A percentile compares a stretch with the other conserved stretches of the same genome.
Evolutionary conservation across 2,113 vertebrate genomes (phyloP).

Genomic region (Rhizomys pruinosus): DNA sequence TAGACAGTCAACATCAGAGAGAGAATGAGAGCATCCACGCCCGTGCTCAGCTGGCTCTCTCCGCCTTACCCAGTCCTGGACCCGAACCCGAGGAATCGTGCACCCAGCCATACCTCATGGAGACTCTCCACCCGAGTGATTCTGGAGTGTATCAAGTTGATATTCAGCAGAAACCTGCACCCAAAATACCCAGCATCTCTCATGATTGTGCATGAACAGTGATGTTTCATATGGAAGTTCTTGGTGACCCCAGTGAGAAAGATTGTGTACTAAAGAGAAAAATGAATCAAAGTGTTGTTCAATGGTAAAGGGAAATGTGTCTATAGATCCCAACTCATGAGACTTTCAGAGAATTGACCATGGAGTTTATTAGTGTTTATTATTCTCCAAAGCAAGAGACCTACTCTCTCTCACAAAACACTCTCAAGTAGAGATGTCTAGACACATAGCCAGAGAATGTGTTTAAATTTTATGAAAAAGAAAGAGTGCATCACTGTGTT

Average conservation of each 20-base stretch:
- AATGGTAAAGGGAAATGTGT: neutral
- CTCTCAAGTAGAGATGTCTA: neutral
- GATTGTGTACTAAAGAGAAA: neutral
- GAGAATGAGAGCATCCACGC: too few relatives aligned
- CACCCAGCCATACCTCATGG: too few relatives aligned
- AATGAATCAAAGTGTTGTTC: neutral
- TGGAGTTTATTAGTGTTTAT: neutral
- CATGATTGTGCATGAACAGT: neutral
- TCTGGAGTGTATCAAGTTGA: neutral
- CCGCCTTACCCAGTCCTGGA: neutral
- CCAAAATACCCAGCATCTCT: neutral
- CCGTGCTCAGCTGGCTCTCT: neutral
- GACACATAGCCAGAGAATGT: neutral
- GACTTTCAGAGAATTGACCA: neutral
- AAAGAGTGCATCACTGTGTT: neutral
- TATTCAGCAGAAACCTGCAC: too few relatives aligned
- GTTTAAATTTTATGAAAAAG: constrained; percentile 34
- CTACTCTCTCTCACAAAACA: neutral
- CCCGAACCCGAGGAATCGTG: neutral
- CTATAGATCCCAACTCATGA: neutral
- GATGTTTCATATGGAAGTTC: neutral
- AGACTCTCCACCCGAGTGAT: neutral
- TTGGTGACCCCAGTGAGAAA: neutral
- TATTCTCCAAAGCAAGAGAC: neutral
- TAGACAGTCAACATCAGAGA: neutral